Conservation (phyloP, 2,888 invertebrate species). For the Parasteatoda lunata region DNA sequence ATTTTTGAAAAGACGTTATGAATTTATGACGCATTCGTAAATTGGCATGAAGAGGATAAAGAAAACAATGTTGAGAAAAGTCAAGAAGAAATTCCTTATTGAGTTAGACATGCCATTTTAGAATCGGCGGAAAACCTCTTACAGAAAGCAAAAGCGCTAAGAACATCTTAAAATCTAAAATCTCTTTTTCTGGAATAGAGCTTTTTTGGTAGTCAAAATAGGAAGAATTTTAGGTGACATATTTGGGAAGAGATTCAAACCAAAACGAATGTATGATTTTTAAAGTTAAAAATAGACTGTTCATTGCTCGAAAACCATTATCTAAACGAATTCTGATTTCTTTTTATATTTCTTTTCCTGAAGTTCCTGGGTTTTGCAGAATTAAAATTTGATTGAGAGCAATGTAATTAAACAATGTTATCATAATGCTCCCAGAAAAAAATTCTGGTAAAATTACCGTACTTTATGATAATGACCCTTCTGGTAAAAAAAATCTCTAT, state of each 20-base stretch:
- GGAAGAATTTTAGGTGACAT: background rate
- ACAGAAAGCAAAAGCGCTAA: conserved; percentile 31
- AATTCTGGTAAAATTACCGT: too few species aligned
- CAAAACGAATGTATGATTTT: background rate
- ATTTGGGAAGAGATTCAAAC: background rate
- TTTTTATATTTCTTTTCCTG: too few species aligned
- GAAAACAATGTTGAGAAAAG: conserved; percentile 41
- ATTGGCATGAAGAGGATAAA: background rate
- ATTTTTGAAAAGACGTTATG: too few species aligned
- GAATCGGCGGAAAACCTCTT: conserved; percentile 27
- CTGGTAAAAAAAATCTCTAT: too few species aligned
- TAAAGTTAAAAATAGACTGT: too few species aligned
- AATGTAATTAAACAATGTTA: too few species aligned
- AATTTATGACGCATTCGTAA: background rate
- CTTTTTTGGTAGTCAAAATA: background rate
- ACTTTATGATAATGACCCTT: too few species aligned
- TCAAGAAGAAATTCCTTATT: conserved; percentile 64
- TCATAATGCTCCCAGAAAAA: too few species aligned
- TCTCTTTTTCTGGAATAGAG: conserved; percentile 48
- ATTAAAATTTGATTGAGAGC: too few species aligned
- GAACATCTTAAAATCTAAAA: conserved; percentile 57
- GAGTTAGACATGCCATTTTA: conserved; percentile 59
- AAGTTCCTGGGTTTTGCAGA: too few species aligned
- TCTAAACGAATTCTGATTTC: too few species aligned
- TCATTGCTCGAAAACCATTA: too few species aligned